Base-by-base conservation (phyloP, 2,888 invertebrate species). In the Ectobius pallidus region DNA sequence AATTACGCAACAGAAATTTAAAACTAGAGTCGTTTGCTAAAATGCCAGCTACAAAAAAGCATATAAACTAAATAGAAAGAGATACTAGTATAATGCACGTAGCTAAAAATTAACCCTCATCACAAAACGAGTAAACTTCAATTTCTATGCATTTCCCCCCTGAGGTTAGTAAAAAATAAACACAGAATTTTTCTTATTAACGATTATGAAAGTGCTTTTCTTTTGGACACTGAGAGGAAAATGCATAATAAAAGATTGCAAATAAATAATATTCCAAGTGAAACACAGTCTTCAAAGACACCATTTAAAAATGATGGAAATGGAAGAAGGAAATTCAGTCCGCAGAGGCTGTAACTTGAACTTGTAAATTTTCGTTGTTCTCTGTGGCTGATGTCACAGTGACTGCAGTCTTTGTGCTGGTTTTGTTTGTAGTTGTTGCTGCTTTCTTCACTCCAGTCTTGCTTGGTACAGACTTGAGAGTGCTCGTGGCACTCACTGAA, bases 401-500 rank as follows among this genome's bases (percentile, higher is more conserved):
- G 14, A 18, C 62, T 34, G 16, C 27, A 7, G 55, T 62, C 18
- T 11, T 62, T 6, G 65, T 44, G 3, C 14, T 39, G 16, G 63
- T 22, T 25, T 65, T 65, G 32, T 32, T 32, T n/a, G 61, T 32
- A 14, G 61, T 16, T 46, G 46, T 46, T 39, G 39, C 14, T 39
- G 39, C 39, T 14, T 39, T 39, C 39, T 9, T 14, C n/a, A n/a
- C 18, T 9, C 27, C n/a, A 22, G 25, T 46, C 14, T 16, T 22
- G 6, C 20, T 9, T 3, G 46, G 16, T 2, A 30, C 46, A 25
- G 65, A 18, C 34, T 34, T 34, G 34, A 11, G 7, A 9, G 70
- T 63, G 20, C 55, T 74, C 14, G 52, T 68, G 9, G 61, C 69
- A 3, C 32, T 68, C n/a, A n/a, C n/a, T 16, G 74, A 65, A 9